Conservation (phyloP, 2,888 invertebrate genomes). For the Heliconius sara region DNA sequence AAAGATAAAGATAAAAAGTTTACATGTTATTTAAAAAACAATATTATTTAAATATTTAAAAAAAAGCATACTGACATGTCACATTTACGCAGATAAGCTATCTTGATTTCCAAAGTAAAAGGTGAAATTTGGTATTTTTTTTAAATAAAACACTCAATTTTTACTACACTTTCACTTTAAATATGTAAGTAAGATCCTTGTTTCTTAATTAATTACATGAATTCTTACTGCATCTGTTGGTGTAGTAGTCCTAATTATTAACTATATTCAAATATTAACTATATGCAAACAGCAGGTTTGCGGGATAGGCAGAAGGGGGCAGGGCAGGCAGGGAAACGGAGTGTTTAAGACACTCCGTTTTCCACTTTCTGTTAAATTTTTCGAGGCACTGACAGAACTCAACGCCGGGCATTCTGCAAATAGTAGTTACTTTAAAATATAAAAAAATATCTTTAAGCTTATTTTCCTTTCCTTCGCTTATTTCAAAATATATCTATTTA, state of each 20-base stretch:
- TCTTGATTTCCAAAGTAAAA: conserved; percentile 14
- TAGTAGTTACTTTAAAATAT: no score
- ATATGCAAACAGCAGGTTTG: no score
- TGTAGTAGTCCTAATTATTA: neutral
- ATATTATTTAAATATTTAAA: neutral
- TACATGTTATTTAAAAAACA: neutral
- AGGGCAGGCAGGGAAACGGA: no score
- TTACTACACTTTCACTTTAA: neutral
- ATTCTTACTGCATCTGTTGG: neutral
- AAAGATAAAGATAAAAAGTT: conserved; percentile 1
- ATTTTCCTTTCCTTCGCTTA: no score
- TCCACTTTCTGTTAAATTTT: no score
- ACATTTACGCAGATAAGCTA: neutral
- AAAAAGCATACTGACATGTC: neutral
- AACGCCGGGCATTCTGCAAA: no score
- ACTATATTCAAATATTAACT: no score
- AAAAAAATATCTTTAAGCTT: no score
- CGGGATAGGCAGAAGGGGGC: no score
- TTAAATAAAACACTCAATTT: neutral
- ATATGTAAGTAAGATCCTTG: neutral
- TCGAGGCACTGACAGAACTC: no score
- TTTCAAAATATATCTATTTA: no score
- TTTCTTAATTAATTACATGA: neutral
- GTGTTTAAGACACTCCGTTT: no score
- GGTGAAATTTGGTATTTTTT: neutral